These are phyloP conservation scores for Phylloscopus collybita DNA, from an alignment of 2,797 vertebrate species.

Conservation along the genomic window DNA sequence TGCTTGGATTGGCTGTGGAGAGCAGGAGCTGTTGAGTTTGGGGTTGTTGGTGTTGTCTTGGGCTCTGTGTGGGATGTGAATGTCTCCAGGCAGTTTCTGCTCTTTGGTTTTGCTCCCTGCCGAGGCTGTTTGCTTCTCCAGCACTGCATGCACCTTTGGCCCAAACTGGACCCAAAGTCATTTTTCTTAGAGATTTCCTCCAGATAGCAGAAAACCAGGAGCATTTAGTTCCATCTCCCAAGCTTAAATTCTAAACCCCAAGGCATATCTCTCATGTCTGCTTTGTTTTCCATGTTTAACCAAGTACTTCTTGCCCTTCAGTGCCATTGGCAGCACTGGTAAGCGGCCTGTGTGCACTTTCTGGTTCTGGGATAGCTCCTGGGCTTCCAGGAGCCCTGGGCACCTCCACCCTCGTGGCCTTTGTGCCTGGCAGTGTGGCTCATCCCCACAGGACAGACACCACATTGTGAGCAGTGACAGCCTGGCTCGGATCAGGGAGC, in stretches of 20 bases:
- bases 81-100: not conserved
- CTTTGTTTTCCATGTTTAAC: not conserved
- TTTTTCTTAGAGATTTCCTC: not conserved
- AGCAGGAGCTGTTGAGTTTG: not conserved
- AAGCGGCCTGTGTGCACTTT: not conserved
- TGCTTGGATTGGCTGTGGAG: not conserved
- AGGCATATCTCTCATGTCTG: not conserved
- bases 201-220: not conserved
- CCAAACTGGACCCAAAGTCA: not conserved
- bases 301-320: not conserved
- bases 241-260: not conserved
- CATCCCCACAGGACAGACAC: not conserved
- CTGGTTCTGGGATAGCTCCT: not conserved
- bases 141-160: not conserved
- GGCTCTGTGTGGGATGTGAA: not conserved
- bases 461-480: not conserved
- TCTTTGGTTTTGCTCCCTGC: not conserved
- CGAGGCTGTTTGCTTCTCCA: not conserved
- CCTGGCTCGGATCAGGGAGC: slow-evolving; percentile 40
- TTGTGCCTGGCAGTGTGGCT: not conserved
- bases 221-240: not conserved
- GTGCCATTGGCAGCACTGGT: not conserved
- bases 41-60: not conserved
- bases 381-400: not conserved
- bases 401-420: not conserved